Evolutionary conservation across 2,113 vertebrate species (phyloP).

Genomic region (Lepus europaeus): DNA sequence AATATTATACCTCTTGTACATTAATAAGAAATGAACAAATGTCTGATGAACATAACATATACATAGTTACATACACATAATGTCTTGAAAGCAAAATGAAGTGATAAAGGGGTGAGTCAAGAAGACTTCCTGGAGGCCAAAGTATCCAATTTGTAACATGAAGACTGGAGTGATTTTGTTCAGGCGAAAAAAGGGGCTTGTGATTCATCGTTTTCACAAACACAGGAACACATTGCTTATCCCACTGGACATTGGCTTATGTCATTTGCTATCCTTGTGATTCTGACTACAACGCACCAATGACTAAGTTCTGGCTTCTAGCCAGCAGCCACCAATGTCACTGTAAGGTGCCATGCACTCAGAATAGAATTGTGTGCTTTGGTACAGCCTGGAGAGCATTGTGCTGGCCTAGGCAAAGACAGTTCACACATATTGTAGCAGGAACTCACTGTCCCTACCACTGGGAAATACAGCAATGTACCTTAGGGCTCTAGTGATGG

Average conservation of each 20-base stretch:
- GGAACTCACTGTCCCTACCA: neutral
- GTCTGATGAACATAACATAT: neutral
- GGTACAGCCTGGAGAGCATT: neutral
- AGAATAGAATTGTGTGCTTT: neutral
- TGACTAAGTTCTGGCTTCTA: neutral
- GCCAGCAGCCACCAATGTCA: neutral
- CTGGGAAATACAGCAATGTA: neutral
- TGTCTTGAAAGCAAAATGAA: neutral
- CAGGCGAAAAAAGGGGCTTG: neutral
- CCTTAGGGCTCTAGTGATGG: no score
- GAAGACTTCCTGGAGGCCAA: neutral
- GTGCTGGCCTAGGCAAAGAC: neutral
- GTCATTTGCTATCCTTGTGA: neutral
- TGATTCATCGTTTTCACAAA: neutral
- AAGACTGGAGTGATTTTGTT: neutral
- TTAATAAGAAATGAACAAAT: neutral
- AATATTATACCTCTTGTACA: neutral
- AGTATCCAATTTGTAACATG: neutral
- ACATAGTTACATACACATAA: neutral
- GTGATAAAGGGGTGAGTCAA: neutral
- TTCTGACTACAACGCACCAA: neutral
- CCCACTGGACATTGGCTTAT: no score
- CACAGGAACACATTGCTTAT: neutral
- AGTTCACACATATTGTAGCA: neutral
- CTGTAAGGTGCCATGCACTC: fast-evolving